These are phyloP conservation scores for Dascyllus trimaculatus DNA, from an alignment of 2,113 vertebrate species.

Conservation along the genomic window DNA sequence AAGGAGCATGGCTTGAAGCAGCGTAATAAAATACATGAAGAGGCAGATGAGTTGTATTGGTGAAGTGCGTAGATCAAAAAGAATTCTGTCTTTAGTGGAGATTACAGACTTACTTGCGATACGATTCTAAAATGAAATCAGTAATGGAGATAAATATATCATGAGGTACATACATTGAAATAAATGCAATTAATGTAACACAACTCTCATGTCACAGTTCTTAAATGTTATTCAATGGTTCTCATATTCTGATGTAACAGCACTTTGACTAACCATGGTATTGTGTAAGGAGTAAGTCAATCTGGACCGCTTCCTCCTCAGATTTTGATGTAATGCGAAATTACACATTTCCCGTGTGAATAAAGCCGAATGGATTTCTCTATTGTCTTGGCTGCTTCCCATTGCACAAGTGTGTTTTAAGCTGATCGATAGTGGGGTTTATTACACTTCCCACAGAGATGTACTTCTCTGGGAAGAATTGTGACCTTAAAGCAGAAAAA, in stretches of 20 bases:
- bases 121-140: no score
- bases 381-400: background rate
- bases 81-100: no score
- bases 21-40: no score
- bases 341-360: conserved; percentile 12
- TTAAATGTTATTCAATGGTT: background rate
- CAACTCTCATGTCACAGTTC: background rate
- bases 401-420: background rate
- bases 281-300: background rate
- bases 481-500: background rate
- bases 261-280: background rate
- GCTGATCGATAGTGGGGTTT: background rate
- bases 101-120: no score
- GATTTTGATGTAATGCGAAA: background rate
- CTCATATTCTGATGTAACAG: background rate
- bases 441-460: accelerated
- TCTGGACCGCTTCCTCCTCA: conserved; percentile 1
- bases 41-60: no score
- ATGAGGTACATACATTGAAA: no score
- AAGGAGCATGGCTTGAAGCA: no score
- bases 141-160: no score
- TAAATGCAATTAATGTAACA: no score
- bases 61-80: no score
- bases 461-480: background rate
- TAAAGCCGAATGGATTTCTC: background rate